Conservation (phyloP, 2,113 vertebrate species). For the Barnardius zonarius region DNA sequence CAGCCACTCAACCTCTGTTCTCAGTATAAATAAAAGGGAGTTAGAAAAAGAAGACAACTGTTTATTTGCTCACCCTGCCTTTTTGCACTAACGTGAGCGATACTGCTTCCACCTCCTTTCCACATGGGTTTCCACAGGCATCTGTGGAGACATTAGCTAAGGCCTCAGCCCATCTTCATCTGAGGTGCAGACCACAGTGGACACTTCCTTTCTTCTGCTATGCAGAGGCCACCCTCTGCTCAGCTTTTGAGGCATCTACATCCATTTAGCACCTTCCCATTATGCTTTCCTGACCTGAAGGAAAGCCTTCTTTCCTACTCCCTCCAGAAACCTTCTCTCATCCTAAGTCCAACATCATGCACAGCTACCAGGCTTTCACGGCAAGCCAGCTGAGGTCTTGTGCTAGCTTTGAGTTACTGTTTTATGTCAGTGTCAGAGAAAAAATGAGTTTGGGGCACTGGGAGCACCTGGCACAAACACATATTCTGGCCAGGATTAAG, state of each 20-base stretch:
- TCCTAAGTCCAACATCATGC: neutral
- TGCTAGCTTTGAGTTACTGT: neutral
- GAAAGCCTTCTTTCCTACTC: neutral
- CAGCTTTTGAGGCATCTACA: neutral
- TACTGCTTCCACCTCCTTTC: neutral
- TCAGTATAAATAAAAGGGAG: neutral
- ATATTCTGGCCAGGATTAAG: neutral
- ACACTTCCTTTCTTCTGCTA: neutral
- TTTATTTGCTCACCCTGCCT: neutral
- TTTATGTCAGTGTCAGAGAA: neutral
- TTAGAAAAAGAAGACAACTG: neutral
- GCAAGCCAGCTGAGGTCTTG: neutral
- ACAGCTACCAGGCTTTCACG: neutral
- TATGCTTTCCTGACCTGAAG: neutral
- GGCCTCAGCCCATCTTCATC: neutral
- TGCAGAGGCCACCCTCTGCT: neutral
- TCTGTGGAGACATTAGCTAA: neutral
- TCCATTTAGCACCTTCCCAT: neutral
- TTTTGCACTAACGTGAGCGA: accelerated
- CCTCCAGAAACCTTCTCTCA: neutral
- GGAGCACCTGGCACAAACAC: neutral
- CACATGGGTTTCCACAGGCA: neutral
- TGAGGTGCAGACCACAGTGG: neutral
- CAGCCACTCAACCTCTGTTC: neutral
- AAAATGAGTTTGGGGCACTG: neutral